Conservation (phyloP, 2,113 vertebrate genomes). For the Lutjanus erythropterus region DNA sequence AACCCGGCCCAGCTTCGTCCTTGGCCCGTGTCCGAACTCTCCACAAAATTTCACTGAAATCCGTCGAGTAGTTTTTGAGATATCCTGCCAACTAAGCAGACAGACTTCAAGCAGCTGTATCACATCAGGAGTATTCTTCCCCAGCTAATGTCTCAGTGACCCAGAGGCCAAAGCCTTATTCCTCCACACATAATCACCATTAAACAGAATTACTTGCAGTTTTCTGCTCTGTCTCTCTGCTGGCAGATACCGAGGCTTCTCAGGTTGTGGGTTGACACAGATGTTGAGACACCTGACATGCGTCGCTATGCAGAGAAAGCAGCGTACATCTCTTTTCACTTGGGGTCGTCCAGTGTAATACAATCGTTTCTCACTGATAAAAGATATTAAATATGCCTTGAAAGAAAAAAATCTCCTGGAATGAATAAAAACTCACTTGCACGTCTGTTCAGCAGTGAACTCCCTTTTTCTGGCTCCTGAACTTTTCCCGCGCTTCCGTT, state of each 20-base stretch:
- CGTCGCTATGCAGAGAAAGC: neutral
- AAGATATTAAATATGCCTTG: conserved; percentile 1
- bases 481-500: neutral
- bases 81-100: neutral
- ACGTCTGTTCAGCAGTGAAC: conserved; percentile 3
- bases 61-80: neutral
- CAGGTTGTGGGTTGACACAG: neutral
- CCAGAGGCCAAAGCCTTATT: neutral
- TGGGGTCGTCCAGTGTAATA: neutral
- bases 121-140: neutral
- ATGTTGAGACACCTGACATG: conserved; percentile 6
- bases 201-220: neutral
- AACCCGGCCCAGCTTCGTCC: neutral
- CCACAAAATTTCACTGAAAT: neutral
- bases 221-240: neutral
- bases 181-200: conserved; percentile 19
- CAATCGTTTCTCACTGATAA: neutral
- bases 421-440: conserved; percentile 2
- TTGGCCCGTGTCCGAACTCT: neutral
- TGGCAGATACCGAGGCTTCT: neutral
- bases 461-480: neutral
- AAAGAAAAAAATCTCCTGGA: neutral
- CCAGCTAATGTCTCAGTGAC: conserved; percentile 19
- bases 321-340: conserved; percentile 16
- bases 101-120: too few species aligned